Percentiles rank a stretch among this genome's conserved stretches.
These are phyloP conservation scores for Tachypleus tridentatus DNA, from an alignment of 1,140 invertebrate genomes.

Conservation along the genomic window DNA sequence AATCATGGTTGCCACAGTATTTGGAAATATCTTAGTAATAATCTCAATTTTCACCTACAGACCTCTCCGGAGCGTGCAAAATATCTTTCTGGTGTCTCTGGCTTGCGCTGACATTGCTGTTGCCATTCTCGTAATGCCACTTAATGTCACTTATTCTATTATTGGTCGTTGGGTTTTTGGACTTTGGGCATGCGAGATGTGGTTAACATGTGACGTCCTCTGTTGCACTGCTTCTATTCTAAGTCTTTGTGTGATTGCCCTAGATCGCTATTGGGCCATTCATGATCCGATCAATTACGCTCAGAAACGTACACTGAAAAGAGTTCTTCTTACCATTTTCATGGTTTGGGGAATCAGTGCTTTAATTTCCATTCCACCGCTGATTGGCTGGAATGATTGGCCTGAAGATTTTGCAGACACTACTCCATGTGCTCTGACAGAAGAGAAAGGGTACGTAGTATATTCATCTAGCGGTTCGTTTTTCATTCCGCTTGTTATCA, in stretches of 20 bases:
- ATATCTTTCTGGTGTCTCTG: constrained; percentile 94
- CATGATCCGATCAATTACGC: constrained; percentile 94
- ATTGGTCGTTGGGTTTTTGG: constrained; percentile 81
- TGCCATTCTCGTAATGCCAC: constrained; percentile 87
- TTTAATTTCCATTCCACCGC: constrained; percentile 86
- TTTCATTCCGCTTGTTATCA: constrained; percentile 86
- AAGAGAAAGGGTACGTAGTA: constrained; percentile 75
- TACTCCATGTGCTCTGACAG: constrained; percentile 43
- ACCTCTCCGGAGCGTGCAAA: constrained; percentile 91
- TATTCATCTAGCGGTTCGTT: constrained; percentile 95
- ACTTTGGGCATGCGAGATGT: constrained; percentile 83
- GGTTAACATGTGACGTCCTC: constrained; percentile 92
- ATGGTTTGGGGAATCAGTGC: constrained; percentile 84
- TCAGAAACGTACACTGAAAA: constrained; percentile 81
- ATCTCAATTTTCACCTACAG: constrained; percentile 91
- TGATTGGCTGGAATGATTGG: constrained; percentile 97
- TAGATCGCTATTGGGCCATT: constrained; percentile 93
- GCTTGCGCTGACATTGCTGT: constrained; percentile 97
- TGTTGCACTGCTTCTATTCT: constrained; percentile 95
- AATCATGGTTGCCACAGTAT: constrained; percentile 67
- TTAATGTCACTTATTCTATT: constrained; percentile 87
- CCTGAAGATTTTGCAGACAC: constrained; percentile 59
- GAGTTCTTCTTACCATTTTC: constrained; percentile 78
- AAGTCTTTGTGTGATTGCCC: constrained; percentile 88
- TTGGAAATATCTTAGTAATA: constrained; percentile 91